Conservation (phyloP, 2,113 vertebrate species). For the Pseudois nayaur region DNA sequence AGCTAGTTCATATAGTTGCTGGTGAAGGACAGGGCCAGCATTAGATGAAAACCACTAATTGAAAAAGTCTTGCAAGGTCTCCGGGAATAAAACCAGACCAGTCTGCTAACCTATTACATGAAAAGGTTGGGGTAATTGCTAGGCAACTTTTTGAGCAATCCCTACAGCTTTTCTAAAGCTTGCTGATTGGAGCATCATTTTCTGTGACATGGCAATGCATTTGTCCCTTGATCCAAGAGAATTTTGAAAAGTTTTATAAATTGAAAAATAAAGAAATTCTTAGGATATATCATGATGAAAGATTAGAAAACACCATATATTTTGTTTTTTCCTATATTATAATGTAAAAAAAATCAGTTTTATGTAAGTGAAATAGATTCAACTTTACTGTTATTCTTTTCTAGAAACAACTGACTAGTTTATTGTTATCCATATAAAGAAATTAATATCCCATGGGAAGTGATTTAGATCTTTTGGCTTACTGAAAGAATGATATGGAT, state of each 20-base stretch:
- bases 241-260: neutral
- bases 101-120: neutral
- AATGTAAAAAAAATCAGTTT: neutral
- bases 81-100: neutral
- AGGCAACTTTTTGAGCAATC: neutral
- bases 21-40: neutral
- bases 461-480: neutral
- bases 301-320: neutral
- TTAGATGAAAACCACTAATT: neutral
- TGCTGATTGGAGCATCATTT: neutral
- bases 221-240: neutral
- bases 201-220: neutral
- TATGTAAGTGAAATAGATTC: neutral
- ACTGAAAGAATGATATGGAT: neutral
- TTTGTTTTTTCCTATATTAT: neutral
- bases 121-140: neutral
- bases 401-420: neutral
- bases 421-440: neutral
- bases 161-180: neutral
- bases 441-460: neutral
- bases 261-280: neutral
- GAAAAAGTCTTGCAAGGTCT: neutral
- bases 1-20: neutral
- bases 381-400: neutral
- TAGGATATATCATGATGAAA: neutral